Evolutionary conservation across 2,113 vertebrate species (phyloP).

Genomic region (Platysteira castanea): DNA sequence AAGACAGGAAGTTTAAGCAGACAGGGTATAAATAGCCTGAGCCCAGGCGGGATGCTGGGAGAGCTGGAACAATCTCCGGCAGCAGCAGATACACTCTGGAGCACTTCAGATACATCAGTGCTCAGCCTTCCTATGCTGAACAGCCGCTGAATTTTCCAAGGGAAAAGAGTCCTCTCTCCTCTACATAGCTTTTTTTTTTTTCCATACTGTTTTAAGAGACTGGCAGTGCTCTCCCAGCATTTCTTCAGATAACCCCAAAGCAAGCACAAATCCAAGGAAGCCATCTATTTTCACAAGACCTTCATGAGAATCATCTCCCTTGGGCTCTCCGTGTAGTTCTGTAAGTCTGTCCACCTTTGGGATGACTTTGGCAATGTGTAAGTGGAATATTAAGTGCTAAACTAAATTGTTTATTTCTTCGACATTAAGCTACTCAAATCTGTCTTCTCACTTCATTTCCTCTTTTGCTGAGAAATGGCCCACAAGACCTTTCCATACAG

Average conservation of each 20-base stretch:
- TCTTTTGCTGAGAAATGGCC: not conserved
- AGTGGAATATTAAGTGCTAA: not conserved
- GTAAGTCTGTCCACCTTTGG: not conserved
- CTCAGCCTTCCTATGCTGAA: not conserved
- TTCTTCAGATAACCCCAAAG: not conserved
- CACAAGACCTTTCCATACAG: not conserved
- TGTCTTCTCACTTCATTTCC: not conserved
- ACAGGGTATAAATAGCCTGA: not conserved
- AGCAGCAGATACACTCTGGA: not conserved
- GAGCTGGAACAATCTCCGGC: not conserved
- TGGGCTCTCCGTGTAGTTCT: not conserved
- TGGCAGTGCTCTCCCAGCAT: not conserved
- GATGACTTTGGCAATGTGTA: not conserved
- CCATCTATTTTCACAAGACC: not conserved
- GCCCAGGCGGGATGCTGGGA: not conserved
- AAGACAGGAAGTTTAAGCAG: not conserved
- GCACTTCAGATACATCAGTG: not conserved
- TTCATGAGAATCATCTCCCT: not conserved
- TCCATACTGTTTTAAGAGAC: not conserved
- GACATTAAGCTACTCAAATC: not conserved
- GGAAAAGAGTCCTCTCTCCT: not conserved
- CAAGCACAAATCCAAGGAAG: not conserved
- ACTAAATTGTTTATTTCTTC: not conserved
- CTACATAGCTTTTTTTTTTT: not conserved
- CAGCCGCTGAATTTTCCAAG: not conserved